A percentile compares a stretch with the other conserved stretches of the same genome.
Evolutionary conservation across 2,888 invertebrate species (phyloP).

Genomic region (Polyommatus icarus): DNA sequence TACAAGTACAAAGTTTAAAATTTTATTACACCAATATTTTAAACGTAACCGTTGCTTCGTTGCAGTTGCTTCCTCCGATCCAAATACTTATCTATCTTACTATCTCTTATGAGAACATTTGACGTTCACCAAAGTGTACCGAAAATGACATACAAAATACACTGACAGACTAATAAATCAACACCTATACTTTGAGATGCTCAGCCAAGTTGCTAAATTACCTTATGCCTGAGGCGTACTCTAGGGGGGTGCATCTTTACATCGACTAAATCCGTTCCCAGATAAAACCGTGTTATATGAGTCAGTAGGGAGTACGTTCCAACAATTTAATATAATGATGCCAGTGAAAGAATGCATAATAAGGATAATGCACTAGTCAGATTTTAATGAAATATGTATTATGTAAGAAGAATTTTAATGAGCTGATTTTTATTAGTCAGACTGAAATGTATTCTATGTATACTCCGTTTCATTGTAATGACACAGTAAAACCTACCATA

Average conservation of each 20-base stretch:
- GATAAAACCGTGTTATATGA: conserved; percentile 22
- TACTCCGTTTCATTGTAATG: background rate
- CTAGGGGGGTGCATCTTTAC: conserved; percentile 24
- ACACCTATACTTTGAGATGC: conserved; percentile 6
- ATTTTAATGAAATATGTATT: conserved; percentile 1
- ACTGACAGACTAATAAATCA: conserved; percentile 19
- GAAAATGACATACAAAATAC: background rate
- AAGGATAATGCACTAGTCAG: background rate
- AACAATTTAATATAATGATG: conserved; percentile 29
- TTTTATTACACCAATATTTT: too few relatives aligned
- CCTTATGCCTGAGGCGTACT: conserved; percentile 25
- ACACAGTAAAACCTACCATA: background rate
- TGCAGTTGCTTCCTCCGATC: too few relatives aligned
- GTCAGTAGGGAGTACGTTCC: conserved; percentile 9
- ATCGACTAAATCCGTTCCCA: conserved; percentile 26
- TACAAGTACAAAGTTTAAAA: too few relatives aligned
- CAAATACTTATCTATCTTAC: too few relatives aligned
- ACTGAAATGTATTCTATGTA: background rate
- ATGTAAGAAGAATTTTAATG: background rate
- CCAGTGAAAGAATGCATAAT: background rate
- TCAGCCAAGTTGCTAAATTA: conserved; percentile 28
- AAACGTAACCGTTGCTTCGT: too few relatives aligned
- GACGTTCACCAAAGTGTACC: too few relatives aligned
- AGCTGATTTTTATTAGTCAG: background rate
- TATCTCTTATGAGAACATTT: too few relatives aligned